phyloP scores from a whole-genome alignment of 2,888 invertebrate genomes.

The Ophion slaviceki region DNA sequence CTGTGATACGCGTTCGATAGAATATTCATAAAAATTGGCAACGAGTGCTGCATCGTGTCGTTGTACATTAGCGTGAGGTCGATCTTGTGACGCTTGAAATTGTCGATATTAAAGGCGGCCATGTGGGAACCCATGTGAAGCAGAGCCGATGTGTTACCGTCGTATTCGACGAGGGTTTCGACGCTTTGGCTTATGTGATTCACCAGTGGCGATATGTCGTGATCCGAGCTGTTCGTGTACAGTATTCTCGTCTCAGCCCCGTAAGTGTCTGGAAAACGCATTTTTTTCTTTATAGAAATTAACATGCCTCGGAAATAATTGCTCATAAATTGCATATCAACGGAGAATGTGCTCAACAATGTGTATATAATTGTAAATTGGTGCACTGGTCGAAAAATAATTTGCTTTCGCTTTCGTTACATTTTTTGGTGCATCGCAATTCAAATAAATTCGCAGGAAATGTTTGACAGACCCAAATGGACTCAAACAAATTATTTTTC shows the following conservation, averaged over 20 bases:
- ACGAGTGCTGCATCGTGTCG: constrained; percentile 91
- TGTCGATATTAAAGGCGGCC: constrained; percentile 87
- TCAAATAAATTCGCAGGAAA: neutral
- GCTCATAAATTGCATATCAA: neutral
- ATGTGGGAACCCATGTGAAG: constrained; percentile 87
- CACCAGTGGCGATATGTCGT: constrained; percentile 80
- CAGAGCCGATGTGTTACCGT: constrained; percentile 88
- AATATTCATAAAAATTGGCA: constrained; percentile 90
- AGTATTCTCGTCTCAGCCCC: constrained; percentile 86
- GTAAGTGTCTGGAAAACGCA: constrained; percentile 84
- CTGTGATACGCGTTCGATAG: constrained; percentile 89
- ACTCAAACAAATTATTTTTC: neutral
- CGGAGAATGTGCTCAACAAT: neutral
- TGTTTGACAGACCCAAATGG: neutral
- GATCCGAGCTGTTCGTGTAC: constrained; percentile 86
- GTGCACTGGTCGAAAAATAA: neutral
- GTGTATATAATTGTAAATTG: neutral
- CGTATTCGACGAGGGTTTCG: constrained; percentile 84
- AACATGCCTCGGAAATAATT: neutral
- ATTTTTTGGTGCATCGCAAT: constrained; percentile 9
- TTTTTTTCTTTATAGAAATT: constrained; percentile 2
- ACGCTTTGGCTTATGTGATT: constrained; percentile 78
- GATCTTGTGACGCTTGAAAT: constrained; percentile 84
- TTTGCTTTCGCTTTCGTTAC: neutral
- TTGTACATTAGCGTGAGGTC: constrained; percentile 89